Percentiles rank a stretch among this genome's conserved stretches.
phyloP scores from a whole-genome alignment of 2,113 vertebrate species.

The Empidonax traillii region DNA sequence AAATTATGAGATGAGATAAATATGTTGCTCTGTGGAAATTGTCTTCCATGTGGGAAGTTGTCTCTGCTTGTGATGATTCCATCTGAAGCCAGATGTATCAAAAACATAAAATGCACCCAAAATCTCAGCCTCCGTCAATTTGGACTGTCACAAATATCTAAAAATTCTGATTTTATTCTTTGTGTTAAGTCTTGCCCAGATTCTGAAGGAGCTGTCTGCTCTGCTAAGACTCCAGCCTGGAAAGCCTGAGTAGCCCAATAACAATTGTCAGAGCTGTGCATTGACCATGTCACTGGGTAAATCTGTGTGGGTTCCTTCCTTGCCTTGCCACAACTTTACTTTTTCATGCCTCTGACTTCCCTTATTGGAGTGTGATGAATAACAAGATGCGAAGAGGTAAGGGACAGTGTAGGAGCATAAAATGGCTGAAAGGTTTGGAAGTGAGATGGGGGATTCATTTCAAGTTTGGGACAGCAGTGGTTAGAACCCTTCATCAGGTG shows the following conservation, averaged over 20 bases:
- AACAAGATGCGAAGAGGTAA: background rate
- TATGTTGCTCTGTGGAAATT: background rate
- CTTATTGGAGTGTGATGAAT: background rate
- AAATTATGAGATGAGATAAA: background rate
- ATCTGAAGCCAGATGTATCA: background rate
- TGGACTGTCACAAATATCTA: background rate
- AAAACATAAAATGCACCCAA: background rate
- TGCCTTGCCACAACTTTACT: background rate
- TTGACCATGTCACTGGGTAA: background rate
- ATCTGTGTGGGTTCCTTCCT: background rate
- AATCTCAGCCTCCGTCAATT: background rate
- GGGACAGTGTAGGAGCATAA: rapidly evolving
- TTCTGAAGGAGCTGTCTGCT: background rate
- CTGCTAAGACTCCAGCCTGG: background rate
- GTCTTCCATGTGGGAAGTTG: background rate
- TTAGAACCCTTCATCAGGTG: background rate
- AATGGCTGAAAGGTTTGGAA: background rate
- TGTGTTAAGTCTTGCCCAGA: background rate
- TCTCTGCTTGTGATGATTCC: background rate
- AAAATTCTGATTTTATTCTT: background rate
- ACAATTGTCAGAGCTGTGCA: background rate
- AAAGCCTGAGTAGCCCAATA: background rate
- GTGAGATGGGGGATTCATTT: background rate
- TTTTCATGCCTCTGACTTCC: background rate
- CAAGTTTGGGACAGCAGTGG: background rate